Conservation (phyloP, 2,888 invertebrate species). For the Isoperla grammatica region DNA sequence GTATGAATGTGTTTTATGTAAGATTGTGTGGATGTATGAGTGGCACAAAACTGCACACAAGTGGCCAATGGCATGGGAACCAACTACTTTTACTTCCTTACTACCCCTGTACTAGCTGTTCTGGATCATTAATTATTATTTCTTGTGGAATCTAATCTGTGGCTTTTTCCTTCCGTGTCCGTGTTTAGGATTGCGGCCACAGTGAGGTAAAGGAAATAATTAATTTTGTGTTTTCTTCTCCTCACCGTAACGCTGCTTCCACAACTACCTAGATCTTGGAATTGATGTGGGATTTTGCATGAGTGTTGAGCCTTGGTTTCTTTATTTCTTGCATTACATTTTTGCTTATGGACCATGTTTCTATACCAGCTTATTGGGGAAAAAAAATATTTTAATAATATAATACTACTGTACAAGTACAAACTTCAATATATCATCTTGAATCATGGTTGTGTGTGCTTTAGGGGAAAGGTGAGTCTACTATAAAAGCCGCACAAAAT, state of each 20-base stretch:
- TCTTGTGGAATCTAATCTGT: conserved; percentile 27
- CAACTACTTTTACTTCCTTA: too few relatives aligned
- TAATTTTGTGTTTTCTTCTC: conserved; percentile 40
- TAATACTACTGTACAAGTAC: too few relatives aligned
- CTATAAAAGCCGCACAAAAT: too few relatives aligned
- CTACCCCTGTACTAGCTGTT: too few relatives aligned
- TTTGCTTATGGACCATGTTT: not conserved
- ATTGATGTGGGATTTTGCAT: not conserved
- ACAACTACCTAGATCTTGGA: conserved; percentile 2
- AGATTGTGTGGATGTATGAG: too few relatives aligned
- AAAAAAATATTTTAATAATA: too few relatives aligned
- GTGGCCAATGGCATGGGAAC: too few relatives aligned
- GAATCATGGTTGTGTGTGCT: too few relatives aligned
- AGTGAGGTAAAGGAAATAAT: conserved; percentile 45
- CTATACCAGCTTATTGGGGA: not conserved
- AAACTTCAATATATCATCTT: too few relatives aligned
- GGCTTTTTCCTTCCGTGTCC: conserved; percentile 26
- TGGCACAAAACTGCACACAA: too few relatives aligned
- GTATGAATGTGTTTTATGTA: too few relatives aligned
- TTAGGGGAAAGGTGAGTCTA: too few relatives aligned
- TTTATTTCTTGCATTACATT: not conserved
- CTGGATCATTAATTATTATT: conserved; percentile 13
- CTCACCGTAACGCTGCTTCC: conserved; percentile 38
- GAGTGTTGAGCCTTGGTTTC: conserved; percentile 3
- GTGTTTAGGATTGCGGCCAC: conserved; percentile 47